Conservation (phyloP, 2,797 vertebrate genomes). For the Mico argentatus region DNA sequence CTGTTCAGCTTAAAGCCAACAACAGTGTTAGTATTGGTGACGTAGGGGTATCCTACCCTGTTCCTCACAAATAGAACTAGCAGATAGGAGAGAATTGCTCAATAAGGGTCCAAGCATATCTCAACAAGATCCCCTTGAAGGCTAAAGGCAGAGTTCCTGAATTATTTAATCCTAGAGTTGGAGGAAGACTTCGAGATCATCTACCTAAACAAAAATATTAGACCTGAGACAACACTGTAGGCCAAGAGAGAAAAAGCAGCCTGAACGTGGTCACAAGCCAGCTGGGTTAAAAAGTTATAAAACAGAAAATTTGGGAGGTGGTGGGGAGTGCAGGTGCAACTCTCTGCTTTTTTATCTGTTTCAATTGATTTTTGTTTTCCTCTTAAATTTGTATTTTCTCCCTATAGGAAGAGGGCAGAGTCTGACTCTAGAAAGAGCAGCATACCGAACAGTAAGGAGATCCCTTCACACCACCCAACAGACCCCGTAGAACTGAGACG, state of each 20-base stretch:
- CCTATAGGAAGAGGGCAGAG: slow-evolving; percentile 95
- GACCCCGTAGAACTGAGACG: slow-evolving; percentile 97
- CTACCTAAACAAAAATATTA: not conserved
- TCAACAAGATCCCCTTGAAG: not conserved
- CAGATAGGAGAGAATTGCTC: not conserved
- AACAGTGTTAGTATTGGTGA: not conserved
- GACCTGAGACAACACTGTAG: not conserved
- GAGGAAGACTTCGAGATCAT: not conserved
- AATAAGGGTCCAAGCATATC: not conserved
- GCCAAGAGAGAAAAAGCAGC: not conserved
- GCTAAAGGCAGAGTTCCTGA: not conserved
- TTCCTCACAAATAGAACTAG: not conserved
- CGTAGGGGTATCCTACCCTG: not conserved
- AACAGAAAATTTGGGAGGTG: not conserved
- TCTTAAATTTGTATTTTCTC: slow-evolving; percentile 58
- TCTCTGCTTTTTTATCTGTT: not conserved
- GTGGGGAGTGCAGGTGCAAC: accelerated
- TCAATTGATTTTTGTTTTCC: not conserved
- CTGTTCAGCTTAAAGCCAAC: not conserved
- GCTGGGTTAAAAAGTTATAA: not conserved
- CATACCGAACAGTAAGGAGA: slow-evolving; percentile 97
- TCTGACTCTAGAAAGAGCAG: slow-evolving; percentile 98
- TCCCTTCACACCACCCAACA: slow-evolving; percentile 96
- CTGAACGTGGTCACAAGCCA: not conserved
- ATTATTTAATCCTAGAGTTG: not conserved